phyloP scores from a whole-genome alignment of 2,113 vertebrate species.

The Mustela lutreola region DNA sequence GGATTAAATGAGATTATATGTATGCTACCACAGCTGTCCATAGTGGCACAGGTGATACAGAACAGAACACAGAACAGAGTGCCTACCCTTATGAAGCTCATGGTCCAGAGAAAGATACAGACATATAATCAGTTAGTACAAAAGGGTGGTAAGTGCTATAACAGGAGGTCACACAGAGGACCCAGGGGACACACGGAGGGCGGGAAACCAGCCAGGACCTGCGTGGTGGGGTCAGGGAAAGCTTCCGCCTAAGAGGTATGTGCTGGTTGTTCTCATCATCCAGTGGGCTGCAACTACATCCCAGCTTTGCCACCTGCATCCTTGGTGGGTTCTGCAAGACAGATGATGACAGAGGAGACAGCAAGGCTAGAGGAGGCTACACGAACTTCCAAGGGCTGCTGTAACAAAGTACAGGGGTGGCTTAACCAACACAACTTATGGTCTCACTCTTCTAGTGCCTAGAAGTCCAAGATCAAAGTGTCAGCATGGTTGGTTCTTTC shows the following conservation, averaged over 20 bases:
- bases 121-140: too few species aligned
- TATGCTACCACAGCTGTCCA: background rate
- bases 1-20: background rate
- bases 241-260: background rate
- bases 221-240: background rate
- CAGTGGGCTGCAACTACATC: too few species aligned
- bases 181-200: background rate
- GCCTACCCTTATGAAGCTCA: background rate
- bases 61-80: background rate
- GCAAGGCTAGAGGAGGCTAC: background rate
- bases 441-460: background rate
- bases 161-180: background rate
- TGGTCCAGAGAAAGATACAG: background rate
- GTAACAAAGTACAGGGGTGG: background rate
- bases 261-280: background rate
- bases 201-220: background rate
- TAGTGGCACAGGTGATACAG: background rate
- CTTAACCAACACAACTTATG: background rate
- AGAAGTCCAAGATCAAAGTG: background rate
- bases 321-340: background rate
- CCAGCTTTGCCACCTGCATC: background rate
- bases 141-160: background rate
- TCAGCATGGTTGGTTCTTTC: background rate
- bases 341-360: background rate
- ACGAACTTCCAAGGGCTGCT: rapidly evolving